These are phyloP conservation scores for Hoplostethus mediterraneus DNA, from an alignment of 2,797 vertebrate species.

Conservation along the genomic window DNA sequence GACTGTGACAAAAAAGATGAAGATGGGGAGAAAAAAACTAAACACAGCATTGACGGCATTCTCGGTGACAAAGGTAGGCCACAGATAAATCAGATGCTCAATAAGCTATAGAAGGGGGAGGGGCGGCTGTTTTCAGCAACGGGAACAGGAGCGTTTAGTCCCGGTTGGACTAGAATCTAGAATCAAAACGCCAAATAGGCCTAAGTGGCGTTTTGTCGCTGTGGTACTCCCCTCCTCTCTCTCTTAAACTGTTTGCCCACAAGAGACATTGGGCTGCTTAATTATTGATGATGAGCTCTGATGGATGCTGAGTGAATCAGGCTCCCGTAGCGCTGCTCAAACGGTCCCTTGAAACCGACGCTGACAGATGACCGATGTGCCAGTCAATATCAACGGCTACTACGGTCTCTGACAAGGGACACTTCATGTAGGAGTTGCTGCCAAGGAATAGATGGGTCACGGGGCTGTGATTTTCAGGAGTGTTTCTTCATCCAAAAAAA, in stretches of 20 bases:
- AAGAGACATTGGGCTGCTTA: constrained; percentile 70
- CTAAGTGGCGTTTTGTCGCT: constrained; percentile 60
- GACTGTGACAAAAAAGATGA: constrained; percentile 95
- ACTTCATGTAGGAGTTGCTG: neutral
- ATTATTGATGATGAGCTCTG: constrained; percentile 82
- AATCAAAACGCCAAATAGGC: constrained; percentile 53
- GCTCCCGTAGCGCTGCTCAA: constrained; percentile 84
- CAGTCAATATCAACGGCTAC: constrained; percentile 91
- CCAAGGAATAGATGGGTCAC: no score
- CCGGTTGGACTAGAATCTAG: constrained; percentile 12
- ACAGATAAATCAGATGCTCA: neutral
- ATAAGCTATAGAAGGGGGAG: no score
- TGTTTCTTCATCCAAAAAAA: no score
- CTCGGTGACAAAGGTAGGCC: constrained; percentile 95
- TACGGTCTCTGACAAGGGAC: constrained; percentile 8
- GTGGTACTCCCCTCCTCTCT: neutral
- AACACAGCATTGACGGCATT: constrained; percentile 98
- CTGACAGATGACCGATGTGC: constrained; percentile 89
- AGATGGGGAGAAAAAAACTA: constrained; percentile 93
- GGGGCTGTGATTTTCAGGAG: no score
- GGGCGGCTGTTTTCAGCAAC: no score
- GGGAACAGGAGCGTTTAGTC: no score
- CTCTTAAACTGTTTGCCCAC: constrained; percentile 63
- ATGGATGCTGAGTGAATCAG: constrained; percentile 79
- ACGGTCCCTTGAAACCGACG: constrained; percentile 86